A percentile compares a stretch with the other conserved stretches of the same genome.
Evolutionary conservation across 1,140 invertebrate genomes (phyloP).

Genomic region (Cotesia chilonis): DNA sequence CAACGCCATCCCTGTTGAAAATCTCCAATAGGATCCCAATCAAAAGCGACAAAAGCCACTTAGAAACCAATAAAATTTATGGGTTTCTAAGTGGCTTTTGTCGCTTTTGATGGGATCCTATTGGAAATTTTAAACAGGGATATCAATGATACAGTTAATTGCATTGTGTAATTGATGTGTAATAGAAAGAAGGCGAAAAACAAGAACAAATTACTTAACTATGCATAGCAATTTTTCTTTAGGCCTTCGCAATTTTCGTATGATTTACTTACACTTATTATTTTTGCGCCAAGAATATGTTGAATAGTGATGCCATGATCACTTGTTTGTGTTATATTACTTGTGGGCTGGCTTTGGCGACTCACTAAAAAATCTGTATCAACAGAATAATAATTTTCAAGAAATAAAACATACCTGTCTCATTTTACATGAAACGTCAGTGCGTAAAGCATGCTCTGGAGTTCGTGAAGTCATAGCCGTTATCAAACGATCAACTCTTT

Average conservation of each 20-base stretch:
- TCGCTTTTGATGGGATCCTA: too few relatives aligned
- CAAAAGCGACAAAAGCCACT: too few relatives aligned
- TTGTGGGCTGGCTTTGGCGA: not conserved
- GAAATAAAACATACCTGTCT: not conserved
- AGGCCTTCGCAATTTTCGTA: not conserved
- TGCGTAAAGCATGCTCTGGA: not conserved
- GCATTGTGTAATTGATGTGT: slow-evolving; percentile 9
- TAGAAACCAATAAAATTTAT: too few relatives aligned
- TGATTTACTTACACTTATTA: too few relatives aligned
- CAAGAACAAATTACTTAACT: not conserved
- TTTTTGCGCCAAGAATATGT: too few relatives aligned
- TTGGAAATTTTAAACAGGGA: too few relatives aligned
- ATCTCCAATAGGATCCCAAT: too few relatives aligned
- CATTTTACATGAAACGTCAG: not conserved
- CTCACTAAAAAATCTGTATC: not conserved
- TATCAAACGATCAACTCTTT: not conserved
- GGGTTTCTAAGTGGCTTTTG: too few relatives aligned
- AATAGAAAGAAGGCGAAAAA: not conserved
- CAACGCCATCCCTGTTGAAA: too few relatives aligned
- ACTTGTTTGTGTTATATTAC: too few relatives aligned
- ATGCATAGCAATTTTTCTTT: slow-evolving; percentile 5
- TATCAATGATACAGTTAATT: too few relatives aligned
- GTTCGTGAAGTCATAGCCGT: not conserved
- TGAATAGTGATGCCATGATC: too few relatives aligned
- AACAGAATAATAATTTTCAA: not conserved